Percentiles rank a stretch among this genome's conserved stretches.
Evolutionary conservation across 2,888 invertebrate species (phyloP).

Genomic region (Dorcus parallelipipedus): DNA sequence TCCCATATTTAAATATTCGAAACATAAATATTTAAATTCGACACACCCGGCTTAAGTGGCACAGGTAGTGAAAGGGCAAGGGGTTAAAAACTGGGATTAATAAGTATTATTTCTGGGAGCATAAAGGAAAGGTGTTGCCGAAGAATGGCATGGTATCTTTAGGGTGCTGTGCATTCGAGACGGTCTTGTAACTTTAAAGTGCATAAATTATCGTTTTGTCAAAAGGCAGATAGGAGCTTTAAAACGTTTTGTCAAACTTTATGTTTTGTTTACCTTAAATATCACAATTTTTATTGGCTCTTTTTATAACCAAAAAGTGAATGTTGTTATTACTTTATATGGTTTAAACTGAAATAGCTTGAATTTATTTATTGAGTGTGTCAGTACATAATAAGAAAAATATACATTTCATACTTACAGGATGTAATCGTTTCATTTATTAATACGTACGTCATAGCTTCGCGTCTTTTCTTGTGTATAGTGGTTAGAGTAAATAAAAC

Average conservation of each 20-base stretch:
- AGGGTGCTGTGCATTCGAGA: constrained; percentile 33
- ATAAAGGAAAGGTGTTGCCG: constrained; percentile 35
- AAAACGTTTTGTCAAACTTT: too few relatives aligned
- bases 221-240: constrained; percentile 12
- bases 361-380: too few relatives aligned
- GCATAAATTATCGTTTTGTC: constrained; percentile 36
- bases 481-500: too few relatives aligned
- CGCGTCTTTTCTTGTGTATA: too few relatives aligned
- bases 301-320: not conserved
- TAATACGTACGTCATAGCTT: too few relatives aligned
- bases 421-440: too few relatives aligned
- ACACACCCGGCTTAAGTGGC: constrained; percentile 13
- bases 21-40: constrained; percentile 8
- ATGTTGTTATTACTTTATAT: not conserved
- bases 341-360: too few relatives aligned
- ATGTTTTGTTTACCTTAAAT: too few relatives aligned
- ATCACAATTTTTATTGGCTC: not conserved
- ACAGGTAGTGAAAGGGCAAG: constrained; percentile 22
- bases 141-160: constrained; percentile 17
- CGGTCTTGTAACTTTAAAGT: constrained; percentile 33
- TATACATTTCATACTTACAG: too few relatives aligned
- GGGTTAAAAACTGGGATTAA: constrained; percentile 32
- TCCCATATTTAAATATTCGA: constrained; percentile 2
- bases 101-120: constrained; percentile 30
- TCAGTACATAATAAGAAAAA: too few relatives aligned